Evolutionary conservation across 1,140 invertebrate genomes (phyloP).

Genomic region (Drosophila orena): DNA sequence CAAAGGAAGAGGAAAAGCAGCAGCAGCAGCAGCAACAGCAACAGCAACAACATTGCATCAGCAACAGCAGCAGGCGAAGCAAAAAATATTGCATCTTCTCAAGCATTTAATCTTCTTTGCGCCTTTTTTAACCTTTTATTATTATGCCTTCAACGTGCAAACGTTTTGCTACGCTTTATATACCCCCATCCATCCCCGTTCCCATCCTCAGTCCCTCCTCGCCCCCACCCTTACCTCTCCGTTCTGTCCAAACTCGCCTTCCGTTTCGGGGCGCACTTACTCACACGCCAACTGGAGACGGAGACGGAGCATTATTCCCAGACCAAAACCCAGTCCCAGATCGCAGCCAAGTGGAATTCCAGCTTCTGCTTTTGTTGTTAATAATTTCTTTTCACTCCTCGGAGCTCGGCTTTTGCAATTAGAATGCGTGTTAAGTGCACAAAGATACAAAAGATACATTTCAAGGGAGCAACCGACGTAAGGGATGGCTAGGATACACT

Average conservation of each 20-base stretch:
- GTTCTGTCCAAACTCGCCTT: conserved; percentile 48
- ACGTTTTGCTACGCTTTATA: conserved; percentile 82
- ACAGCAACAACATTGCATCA: conserved; percentile 9
- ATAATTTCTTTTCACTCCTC: conserved; percentile 78
- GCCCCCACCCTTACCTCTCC: conserved; percentile 10
- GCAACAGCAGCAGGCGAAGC: conserved; percentile 52
- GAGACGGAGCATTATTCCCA: conserved; percentile 20
- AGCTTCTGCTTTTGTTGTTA: conserved; percentile 82
- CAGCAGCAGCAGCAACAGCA: conserved; percentile 42
- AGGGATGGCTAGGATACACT: conserved; percentile 13
- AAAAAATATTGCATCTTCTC: conserved; percentile 83
- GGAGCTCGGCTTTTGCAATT: conserved; percentile 71
- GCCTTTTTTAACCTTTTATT: conserved; percentile 84
- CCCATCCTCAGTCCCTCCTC: not conserved
- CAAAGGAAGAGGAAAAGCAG: conserved; percentile 45
- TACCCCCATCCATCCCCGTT: conserved; percentile 15
- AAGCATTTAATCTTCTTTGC: conserved; percentile 84
- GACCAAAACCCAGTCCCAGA: conserved; percentile 18
- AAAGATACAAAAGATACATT: conserved; percentile 68
- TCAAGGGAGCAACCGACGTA: conserved; percentile 33
- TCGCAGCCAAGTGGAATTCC: conserved; percentile 62
- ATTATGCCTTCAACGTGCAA: conserved; percentile 83
- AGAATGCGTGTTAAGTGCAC: conserved; percentile 84
- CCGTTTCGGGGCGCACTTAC: conserved; percentile 76
- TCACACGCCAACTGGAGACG: conserved; percentile 67